Evolutionary conservation across 2,888 invertebrate genomes (phyloP).

Genomic region (Choreutis nemorana): DNA sequence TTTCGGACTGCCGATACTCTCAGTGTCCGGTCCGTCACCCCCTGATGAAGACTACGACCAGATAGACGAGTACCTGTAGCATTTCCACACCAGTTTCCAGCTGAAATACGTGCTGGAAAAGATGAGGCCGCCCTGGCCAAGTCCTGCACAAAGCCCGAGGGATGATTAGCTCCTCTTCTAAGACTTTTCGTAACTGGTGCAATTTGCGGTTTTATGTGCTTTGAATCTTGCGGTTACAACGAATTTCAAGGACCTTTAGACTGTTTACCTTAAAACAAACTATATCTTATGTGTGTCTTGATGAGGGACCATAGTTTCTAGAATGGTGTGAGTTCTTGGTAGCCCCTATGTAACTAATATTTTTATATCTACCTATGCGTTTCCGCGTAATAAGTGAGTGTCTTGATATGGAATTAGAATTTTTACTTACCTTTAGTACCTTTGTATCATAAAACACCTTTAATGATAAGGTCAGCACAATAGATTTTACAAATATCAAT

Average conservation of each 20-base stretch:
- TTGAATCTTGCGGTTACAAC: conserved; percentile 23
- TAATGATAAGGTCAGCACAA: conserved; percentile 50
- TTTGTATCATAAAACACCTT: conserved; percentile 21
- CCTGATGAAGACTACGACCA: conserved; percentile 74
- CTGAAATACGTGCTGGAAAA: conserved; percentile 60
- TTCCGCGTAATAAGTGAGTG: conserved; percentile 28
- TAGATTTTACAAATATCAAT: conserved; percentile 23
- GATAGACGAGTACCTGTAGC: conserved; percentile 71
- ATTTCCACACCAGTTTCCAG: conserved; percentile 60
- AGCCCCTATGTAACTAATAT: conserved; percentile 26
- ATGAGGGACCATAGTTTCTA: conserved; percentile 47
- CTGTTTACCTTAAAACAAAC: conserved; percentile 18
- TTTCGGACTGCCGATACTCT: conserved; percentile 78
- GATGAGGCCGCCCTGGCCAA: conserved; percentile 51
- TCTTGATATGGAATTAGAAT: conserved; percentile 14
- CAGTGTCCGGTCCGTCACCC: conserved; percentile 81
- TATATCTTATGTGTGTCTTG: conserved; percentile 40
- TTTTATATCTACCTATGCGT: conserved; percentile 29
- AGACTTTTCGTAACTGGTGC: conserved; percentile 7
- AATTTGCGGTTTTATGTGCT: conserved; percentile 13
- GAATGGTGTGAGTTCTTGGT: conserved; percentile 35
- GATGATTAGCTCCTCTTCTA: conserved; percentile 19
- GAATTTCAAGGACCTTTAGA: conserved; percentile 34
- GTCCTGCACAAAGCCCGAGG: conserved; percentile 48
- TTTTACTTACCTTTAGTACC: conserved; percentile 5